These are phyloP conservation scores for Tipula confusa DNA, from an alignment of 2,888 invertebrate genomes.

Conservation along the genomic window DNA sequence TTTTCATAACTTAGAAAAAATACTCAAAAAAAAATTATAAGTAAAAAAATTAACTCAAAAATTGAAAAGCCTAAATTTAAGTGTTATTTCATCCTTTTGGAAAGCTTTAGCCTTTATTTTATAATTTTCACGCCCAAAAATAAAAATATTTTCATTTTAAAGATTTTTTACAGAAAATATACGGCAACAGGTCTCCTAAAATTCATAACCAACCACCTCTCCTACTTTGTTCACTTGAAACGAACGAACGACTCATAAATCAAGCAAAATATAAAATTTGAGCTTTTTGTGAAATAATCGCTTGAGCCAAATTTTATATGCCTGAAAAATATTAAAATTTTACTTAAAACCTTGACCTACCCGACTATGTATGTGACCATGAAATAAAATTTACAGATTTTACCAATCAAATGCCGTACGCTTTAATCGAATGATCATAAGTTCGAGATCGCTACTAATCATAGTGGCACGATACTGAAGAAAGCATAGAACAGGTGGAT, in stretches of 20 bases:
- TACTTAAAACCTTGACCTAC: not conserved
- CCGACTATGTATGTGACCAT: not conserved
- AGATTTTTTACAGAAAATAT: not conserved
- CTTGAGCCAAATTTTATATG: not conserved
- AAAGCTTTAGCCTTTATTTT: not conserved
- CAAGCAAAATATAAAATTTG: not conserved
- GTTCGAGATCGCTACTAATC: not conserved
- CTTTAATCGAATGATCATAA: not conserved
- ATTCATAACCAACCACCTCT: no score
- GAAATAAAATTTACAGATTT: not conserved
- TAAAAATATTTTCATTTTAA: not conserved
- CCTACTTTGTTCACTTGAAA: no score
- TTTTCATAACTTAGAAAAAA: not conserved
- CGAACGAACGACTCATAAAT: no score
- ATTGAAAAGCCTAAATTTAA: not conserved
- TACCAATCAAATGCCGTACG: not conserved
- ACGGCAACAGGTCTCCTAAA: not conserved
- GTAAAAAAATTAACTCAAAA: conserved; percentile 1
- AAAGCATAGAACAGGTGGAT: not conserved
- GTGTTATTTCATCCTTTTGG: not conserved
- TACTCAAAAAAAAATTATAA: not conserved
- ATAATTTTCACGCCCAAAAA: not conserved
- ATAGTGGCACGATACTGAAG: not conserved
- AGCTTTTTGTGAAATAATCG: not conserved
- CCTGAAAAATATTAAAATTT: not conserved